A percentile compares a stretch with the other conserved stretches of the same genome.
Evolutionary conservation across 2,797 vertebrate genomes (phyloP).

Genomic region (Sylvilagus floridanus): DNA sequence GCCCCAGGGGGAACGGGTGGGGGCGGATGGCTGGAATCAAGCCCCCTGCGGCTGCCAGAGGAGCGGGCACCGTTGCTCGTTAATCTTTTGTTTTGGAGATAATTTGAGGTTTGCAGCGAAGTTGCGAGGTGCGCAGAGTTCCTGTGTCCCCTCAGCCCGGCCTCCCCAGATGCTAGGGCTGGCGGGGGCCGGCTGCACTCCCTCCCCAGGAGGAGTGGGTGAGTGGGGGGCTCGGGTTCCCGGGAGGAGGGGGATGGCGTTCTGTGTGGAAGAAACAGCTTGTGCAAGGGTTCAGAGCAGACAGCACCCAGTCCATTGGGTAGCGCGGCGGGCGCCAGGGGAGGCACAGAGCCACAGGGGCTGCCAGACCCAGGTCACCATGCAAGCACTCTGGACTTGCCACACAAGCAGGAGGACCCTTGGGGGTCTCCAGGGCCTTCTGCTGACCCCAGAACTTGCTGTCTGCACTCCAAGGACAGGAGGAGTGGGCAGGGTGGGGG

Average conservation of each 20-base stretch:
- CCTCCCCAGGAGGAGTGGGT: background rate
- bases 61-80: background rate
- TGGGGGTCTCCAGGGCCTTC: background rate
- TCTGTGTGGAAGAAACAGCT: background rate
- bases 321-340: background rate
- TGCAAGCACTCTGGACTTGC: background rate
- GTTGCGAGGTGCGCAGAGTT: background rate
- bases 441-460: background rate
- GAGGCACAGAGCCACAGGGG: no score
- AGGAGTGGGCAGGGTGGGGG: background rate
- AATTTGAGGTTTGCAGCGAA: background rate
- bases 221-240: background rate
- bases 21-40: background rate
- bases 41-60: background rate
- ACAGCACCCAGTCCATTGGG: fast-evolving
- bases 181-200: background rate
- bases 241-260: background rate
- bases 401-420: background rate
- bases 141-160: fast-evolving
- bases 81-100: background rate
- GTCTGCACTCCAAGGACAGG: background rate
- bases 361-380: background rate
- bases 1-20: no score
- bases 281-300: background rate
- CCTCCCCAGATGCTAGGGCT: fast-evolving